Percentiles rank a stretch among this genome's conserved stretches.
Evolutionary conservation across 1,140 invertebrate species (phyloP).

Genomic region (Euwallacea fornicatus): DNA sequence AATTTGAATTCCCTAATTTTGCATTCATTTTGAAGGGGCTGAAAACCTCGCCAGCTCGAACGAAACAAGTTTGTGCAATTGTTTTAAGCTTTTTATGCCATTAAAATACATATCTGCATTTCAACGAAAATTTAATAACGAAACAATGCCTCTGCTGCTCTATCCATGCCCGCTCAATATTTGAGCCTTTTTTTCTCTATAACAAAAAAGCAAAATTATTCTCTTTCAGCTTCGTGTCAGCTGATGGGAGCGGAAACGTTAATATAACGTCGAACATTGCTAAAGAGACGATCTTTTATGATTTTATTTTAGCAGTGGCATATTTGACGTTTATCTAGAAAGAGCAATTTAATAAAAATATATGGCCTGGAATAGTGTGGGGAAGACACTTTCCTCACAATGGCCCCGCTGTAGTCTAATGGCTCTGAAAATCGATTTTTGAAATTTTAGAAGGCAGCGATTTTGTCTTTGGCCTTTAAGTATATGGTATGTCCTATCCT

Average conservation of each 20-base stretch:
- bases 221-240: conserved; percentile 8
- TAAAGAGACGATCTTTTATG: conserved; percentile 7
- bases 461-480: no score
- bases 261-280: conserved; percentile 8
- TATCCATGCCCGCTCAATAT: no score
- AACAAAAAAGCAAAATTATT: no score
- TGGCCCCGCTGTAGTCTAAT: no score
- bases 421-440: no score
- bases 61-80: conserved; percentile 1
- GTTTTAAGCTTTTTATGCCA: not conserved
- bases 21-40: conserved; percentile 4
- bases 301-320: conserved; percentile 9
- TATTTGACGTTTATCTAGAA: conserved; percentile 12
- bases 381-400: not conserved
- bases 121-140: no score
- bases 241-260: conserved; percentile 5
- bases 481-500: no score
- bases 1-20: conserved; percentile 4
- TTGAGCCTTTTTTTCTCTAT: no score
- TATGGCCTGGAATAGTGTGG: conserved; percentile 4
- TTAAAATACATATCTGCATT: no score
- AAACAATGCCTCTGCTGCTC: no score
- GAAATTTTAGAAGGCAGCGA: no score
- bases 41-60: not conserved
- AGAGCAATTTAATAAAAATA: conserved; percentile 12